Percentiles rank a stretch among this genome's conserved stretches.
phyloP scores from a whole-genome alignment of 2,888 invertebrate species.

The Phaedon cochleariae region DNA sequence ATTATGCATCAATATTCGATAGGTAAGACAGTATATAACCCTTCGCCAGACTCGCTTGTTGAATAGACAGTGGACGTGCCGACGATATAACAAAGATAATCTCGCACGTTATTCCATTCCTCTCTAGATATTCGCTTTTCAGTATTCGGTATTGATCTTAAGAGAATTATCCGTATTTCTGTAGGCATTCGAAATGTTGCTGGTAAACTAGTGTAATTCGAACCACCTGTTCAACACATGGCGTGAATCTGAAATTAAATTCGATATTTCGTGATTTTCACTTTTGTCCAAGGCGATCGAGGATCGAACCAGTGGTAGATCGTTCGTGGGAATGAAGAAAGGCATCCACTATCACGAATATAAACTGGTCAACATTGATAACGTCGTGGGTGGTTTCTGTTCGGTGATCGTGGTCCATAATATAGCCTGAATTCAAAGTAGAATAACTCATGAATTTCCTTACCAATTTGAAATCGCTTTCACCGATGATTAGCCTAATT shows the following conservation, averaged over 20 bases:
- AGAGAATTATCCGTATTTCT: constrained; percentile 52
- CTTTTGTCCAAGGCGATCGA: background rate
- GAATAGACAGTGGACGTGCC: background rate
- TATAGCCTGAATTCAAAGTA: no score
- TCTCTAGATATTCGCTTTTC: constrained; percentile 1
- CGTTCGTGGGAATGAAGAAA: no score
- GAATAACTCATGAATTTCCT: no score
- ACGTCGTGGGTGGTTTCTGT: no score
- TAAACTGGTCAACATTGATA: no score
- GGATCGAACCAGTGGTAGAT: constrained; percentile 25
- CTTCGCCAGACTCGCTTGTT: background rate
- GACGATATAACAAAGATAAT: constrained; percentile 2
- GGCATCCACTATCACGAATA: no score
- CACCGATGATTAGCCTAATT: no score
- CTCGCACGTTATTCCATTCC: background rate
- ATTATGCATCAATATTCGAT: background rate
- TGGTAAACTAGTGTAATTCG: constrained; percentile 59
- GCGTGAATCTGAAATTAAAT: constrained; percentile 49
- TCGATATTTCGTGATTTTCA: constrained; percentile 48
- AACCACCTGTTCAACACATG: constrained; percentile 57
- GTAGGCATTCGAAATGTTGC: constrained; percentile 52
- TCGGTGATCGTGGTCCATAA: no score
- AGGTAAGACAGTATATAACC: background rate
- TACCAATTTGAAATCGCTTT: no score
- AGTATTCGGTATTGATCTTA: constrained; percentile 42